phyloP scores from a whole-genome alignment of 2,888 invertebrate genomes.

The Helleia helle region DNA sequence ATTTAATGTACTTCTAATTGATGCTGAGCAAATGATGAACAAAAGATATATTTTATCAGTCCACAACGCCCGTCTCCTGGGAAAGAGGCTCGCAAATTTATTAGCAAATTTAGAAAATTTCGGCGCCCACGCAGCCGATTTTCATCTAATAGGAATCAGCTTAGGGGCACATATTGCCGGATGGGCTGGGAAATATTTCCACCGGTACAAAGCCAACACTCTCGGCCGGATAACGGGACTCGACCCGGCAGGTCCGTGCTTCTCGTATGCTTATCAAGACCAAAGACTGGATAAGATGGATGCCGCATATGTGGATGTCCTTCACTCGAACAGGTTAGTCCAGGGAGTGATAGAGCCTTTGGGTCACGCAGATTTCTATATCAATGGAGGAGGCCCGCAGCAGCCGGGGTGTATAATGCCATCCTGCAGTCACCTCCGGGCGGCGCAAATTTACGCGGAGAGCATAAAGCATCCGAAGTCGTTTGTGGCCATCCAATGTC shows the following conservation, averaged over 20 bases:
- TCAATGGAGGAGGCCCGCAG: slow-evolving; percentile 79
- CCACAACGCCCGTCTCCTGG: slow-evolving; percentile 59
- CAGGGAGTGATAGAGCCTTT: slow-evolving; percentile 70
- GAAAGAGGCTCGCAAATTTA: slow-evolving; percentile 67
- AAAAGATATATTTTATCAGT: slow-evolving; percentile 58
- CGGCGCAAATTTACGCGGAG: slow-evolving; percentile 56
- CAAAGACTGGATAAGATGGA: slow-evolving; percentile 58
- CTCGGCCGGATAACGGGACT: slow-evolving; percentile 63
- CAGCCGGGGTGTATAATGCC: slow-evolving; percentile 80
- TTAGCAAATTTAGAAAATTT: slow-evolving; percentile 60
- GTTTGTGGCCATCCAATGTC: slow-evolving; percentile 49
- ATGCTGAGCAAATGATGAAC: slow-evolving; percentile 58
- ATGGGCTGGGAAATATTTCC: slow-evolving; percentile 61
- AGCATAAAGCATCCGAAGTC: slow-evolving; percentile 53
- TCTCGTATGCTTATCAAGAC: slow-evolving; percentile 51
- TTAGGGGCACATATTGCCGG: slow-evolving; percentile 75
- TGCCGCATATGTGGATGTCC: slow-evolving; percentile 57
- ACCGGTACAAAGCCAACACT: slow-evolving; percentile 43
- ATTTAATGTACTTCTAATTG: slow-evolving; percentile 61
- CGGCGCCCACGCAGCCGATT: slow-evolving; percentile 55
- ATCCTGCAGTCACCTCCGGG: slow-evolving; percentile 62
- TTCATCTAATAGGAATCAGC: slow-evolving; percentile 74
- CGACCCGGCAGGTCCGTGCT: slow-evolving; percentile 68
- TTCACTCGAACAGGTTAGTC: slow-evolving; percentile 60
- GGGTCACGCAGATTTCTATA: slow-evolving; percentile 83